Base-by-base conservation (phyloP, 23 tunicate species). In the Phallusia fumigata region DNA sequence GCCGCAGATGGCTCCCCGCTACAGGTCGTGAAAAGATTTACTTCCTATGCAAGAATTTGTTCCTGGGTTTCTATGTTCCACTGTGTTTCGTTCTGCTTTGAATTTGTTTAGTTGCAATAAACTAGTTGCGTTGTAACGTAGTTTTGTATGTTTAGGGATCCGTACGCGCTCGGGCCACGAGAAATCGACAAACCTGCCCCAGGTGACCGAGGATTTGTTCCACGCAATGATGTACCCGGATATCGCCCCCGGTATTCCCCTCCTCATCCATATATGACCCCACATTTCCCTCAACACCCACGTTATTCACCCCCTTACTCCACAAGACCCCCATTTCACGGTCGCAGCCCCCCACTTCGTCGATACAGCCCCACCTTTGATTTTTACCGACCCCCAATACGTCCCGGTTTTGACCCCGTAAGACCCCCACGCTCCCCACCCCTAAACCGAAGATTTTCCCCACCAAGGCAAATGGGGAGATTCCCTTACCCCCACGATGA, bases 301-400 rank as follows among this genome's bases (percentile, higher is more conserved):
- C 64, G 89, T 8, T 78, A 33, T 85, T 78, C 82, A 19, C 88
- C 88, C 33, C 84, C 89, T 0, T 84, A 52, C 76, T 64, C 81
- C 32, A 28, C 81, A 76, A 35, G 79, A 30, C 81, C 87, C n/a
- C 78, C 78, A 2, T 80, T 32, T 79, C 89, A 58, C 24, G 80
- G 80, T 5, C 75, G 65, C 0, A 79, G 84, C 65, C 89, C 89
- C 50, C 89, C 89, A 10, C 84, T 77, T 0, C 79, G 89, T 30
- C 89, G 89, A 16, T 80, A 72, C 51, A 86, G 83, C 79, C 84
- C 89, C 79, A 79, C 84, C 11, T 80, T 45, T 53, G 89, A 79
- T n/a, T 79, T 53, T 36, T 80, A 49, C 36, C 73, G 79, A 6
- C 88, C 76, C 35, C 86, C 86, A 6, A 12, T 36, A 6, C 82